Evolutionary conservation across 2,888 invertebrate species (phyloP).

Genomic region (Heliconius hortense): DNA sequence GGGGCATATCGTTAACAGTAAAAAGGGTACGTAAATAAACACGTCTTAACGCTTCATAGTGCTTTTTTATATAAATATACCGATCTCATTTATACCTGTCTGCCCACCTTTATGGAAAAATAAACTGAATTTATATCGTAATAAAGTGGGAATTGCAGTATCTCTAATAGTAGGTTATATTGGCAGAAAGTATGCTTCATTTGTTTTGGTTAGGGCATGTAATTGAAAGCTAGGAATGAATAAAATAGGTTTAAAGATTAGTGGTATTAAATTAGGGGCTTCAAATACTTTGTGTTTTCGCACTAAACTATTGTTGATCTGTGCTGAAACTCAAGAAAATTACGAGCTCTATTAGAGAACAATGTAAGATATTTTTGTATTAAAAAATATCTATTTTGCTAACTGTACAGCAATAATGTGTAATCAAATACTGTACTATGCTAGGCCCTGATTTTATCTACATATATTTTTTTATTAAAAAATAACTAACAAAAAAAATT

Average conservation of each 20-base stretch:
- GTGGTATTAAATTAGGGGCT: neutral
- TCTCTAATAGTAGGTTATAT: neutral
- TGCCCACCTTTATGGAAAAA: slow-evolving; percentile 15
- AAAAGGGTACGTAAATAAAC: slow-evolving; percentile 55
- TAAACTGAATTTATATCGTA: slow-evolving; percentile 3
- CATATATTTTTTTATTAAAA: no score
- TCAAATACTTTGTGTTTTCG: neutral
- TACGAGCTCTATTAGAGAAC: neutral
- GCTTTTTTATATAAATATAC: slow-evolving; percentile 43
- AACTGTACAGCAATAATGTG: no score
- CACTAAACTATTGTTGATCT: neutral
- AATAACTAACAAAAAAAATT: no score
- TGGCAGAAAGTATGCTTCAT: neutral
- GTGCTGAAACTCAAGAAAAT: neutral
- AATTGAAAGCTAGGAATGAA: neutral
- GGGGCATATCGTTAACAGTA: slow-evolving; percentile 50
- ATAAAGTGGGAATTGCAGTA: slow-evolving; percentile 20
- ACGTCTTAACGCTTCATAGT: slow-evolving; percentile 45
- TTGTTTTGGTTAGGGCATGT: slow-evolving; percentile 1
- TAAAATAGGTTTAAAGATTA: neutral
- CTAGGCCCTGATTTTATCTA: no score
- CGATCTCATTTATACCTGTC: slow-evolving; percentile 32
- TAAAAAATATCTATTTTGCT: no score
- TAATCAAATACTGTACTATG: no score
- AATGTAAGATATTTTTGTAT: no score